Evolutionary conservation across 1,140 invertebrate genomes (phyloP), one percentile per base, ranked within the genome.

Genomic region (Aphis gossypii): DNA sequence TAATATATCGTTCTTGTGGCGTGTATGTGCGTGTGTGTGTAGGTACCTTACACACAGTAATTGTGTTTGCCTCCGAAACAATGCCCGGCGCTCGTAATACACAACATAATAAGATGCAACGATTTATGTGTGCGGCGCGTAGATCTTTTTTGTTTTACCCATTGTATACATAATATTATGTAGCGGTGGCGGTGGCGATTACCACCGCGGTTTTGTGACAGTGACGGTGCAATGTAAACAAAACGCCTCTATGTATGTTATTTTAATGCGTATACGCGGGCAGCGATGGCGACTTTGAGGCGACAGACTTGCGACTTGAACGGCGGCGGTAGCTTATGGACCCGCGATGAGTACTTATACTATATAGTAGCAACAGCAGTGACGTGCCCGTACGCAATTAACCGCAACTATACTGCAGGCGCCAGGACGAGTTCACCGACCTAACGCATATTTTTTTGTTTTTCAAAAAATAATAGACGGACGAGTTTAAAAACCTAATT

Each of bases 381-480:
- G 38, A 86, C 84, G 21, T 41, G 41, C 38, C 23, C 25, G 44
- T 20, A 30, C 41, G 44, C 84, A 46, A 86, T 86, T 46, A 46
- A 86, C 84, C 60, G 60, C 30, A 20, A 76, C n/a, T n/a, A 30
- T 76, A n/a, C 21, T 44, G 8, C 44, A 48, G 89, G 89, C 56
- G 89, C 51, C 89, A 44, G 54, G 21, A 35, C 46, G 88, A 89
- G 89, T 90, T 90, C 89, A 90, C 56, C 89, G 89, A 90, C 89
- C 89, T 41, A 44, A 90, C 2, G 38, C 46, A 48, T 51, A 54
- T 48, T 46, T 48, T 86, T 88, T 87, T 87, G 23, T 46, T 46
- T 41, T 30, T 41, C 48, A 20, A 88, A 41, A 88, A 88, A 54
- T 51, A 88, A 88, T 21, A 51, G 87, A 88, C 20, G 46, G 46